Conservation (phyloP, 2,888 invertebrate species). For the Meta bourneti region DNA sequence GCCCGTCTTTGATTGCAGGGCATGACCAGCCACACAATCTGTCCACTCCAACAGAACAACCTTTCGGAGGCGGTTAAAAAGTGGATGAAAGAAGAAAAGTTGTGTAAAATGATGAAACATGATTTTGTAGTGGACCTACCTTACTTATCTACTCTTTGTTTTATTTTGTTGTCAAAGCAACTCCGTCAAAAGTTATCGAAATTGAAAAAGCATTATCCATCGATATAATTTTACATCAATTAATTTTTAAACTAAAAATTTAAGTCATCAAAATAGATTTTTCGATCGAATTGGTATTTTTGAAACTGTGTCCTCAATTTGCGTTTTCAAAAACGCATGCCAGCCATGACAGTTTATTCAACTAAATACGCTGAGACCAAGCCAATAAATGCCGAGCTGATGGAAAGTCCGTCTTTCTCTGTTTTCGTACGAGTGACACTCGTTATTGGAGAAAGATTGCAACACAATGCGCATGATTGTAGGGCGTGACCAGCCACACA, state of each 20-base stretch:
- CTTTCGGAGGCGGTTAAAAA: neutral
- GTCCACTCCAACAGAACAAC: constrained; percentile 18
- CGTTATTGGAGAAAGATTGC: constrained; percentile 39
- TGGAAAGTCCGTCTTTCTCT: neutral
- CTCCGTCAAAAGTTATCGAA: too few relatives aligned
- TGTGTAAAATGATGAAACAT: neutral
- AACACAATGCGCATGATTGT: constrained; percentile 20
- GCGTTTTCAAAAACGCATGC: too few relatives aligned
- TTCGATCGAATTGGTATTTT: too few relatives aligned
- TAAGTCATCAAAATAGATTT: too few relatives aligned
- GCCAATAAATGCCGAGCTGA: neutral
- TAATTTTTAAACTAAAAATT: too few relatives aligned
- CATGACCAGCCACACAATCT: constrained; percentile 35
- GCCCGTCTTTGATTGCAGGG: constrained; percentile 17
- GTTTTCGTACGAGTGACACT: constrained; percentile 41
- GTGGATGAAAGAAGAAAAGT: too few relatives aligned
- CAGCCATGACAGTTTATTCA: neutral
- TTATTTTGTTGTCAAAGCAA: too few relatives aligned
- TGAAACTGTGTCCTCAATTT: too few relatives aligned
- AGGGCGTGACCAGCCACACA: constrained; percentile 39
- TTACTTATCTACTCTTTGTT: too few relatives aligned
- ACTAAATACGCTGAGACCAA: neutral
- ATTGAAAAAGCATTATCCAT: too few relatives aligned
- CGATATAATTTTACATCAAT: too few relatives aligned
- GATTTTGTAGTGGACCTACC: too few relatives aligned